Base-by-base conservation (phyloP, 1,140 invertebrate species). In the Anagrus nilaparvatae region DNA sequence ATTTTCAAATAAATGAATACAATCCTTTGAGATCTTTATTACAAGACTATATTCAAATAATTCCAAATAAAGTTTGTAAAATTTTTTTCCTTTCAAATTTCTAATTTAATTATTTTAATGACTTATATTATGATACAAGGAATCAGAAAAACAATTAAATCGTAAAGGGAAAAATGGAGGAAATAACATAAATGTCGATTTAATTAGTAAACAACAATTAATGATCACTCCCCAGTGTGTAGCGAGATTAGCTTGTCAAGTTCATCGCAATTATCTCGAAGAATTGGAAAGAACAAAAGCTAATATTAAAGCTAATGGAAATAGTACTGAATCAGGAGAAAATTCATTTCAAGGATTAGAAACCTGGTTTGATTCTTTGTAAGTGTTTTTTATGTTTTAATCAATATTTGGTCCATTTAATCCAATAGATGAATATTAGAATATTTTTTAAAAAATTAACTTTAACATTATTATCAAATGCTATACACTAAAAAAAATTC, bases 301-400 rank as follows among this genome's bases (percentile, higher is more conserved):
- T 43, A 45, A n/a, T 61, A 3, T 48, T 64, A 28, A 51, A 53
- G 5, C 52, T 36, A 34, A 33, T 16, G 13, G 18, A 28, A 43
- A 32, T 21, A n/a, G 3, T 20, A 4, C 4, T 12, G 10, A 20
- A 2, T 20, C 13, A 24, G n/a, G 27, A 3, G 59, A 64, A 44
- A 47, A 56, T 4, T 44, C 43, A 1, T 44, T 56, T 1, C 49
- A 63, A 0, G 54, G 55, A 7, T 56, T 70, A 43, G 62, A 71
- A 44, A 55, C 58, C 38, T 61, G 60, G 31, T 60, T 70, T 38
- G 61, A 55, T 10, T 58, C 67, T 46, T 48, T 65, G 56, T 64
- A 58, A 40, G 56, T 59, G 52, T 35, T 33, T 34, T 43, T 51
- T 33, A 44, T 34, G 17, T 12, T 18, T 24, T 18, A 23, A 24